Evolutionary conservation across 2,113 vertebrate species (phyloP).

Genomic region (Mormyrus iriodes): DNA sequence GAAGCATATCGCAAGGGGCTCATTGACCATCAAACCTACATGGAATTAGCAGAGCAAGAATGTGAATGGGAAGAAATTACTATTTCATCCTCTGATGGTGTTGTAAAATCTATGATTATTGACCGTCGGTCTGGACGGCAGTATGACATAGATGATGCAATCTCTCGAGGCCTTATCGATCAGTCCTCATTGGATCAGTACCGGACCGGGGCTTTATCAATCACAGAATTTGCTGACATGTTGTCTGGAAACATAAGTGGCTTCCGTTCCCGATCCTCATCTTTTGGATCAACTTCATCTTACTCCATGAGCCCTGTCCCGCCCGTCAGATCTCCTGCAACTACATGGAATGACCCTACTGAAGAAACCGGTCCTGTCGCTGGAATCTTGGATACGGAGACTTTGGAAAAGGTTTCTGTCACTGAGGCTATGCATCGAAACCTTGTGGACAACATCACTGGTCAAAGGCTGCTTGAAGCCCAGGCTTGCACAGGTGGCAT

Average conservation of each 20-base stretch:
- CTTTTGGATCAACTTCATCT: slow-evolving; percentile 83
- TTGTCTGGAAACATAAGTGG: slow-evolving; percentile 84
- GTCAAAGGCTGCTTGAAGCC: slow-evolving; percentile 87
- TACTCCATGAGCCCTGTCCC: slow-evolving; percentile 73
- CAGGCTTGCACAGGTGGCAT: slow-evolving; percentile 96
- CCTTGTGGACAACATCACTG: slow-evolving; percentile 87
- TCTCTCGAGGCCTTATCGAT: slow-evolving; percentile 82
- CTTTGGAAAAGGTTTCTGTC: slow-evolving; percentile 89
- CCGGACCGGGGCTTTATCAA: slow-evolving; percentile 81
- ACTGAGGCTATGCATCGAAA: slow-evolving; percentile 90
- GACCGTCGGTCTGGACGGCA: slow-evolving; percentile 89
- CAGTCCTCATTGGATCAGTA: slow-evolving; percentile 84
- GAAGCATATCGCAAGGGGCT: slow-evolving; percentile 93
- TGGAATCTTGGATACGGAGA: slow-evolving; percentile 92
- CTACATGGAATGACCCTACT: slow-evolving; percentile 80
- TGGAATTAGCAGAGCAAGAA: slow-evolving; percentile 91
- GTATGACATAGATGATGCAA: slow-evolving; percentile 89
- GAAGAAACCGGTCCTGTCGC: slow-evolving; percentile 86
- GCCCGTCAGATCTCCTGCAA: slow-evolving; percentile 60
- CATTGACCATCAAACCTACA: slow-evolving; percentile 94
- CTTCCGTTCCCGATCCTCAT: slow-evolving; percentile 85
- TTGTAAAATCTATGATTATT: slow-evolving; percentile 89
- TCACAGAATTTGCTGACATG: slow-evolving; percentile 98
- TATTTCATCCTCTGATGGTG: slow-evolving; percentile 84
- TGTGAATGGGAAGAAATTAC: slow-evolving; percentile 99